Conservation (phyloP, 2,113 vertebrate genomes). For the Scartelaos histophorus region DNA sequence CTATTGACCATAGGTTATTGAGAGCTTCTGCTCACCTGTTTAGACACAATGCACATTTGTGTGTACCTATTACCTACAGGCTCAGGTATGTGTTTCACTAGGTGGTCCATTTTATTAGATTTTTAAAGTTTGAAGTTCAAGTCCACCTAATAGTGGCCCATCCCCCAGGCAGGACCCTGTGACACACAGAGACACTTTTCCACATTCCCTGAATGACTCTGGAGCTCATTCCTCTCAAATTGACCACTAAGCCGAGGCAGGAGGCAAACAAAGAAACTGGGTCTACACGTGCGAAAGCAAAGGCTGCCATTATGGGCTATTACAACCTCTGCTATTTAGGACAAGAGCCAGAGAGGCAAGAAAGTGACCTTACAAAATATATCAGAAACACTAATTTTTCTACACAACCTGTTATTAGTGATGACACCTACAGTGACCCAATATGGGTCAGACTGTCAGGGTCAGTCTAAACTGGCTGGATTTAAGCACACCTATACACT, state of each 20-base stretch:
- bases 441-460: slow-evolving; percentile 8
- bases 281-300: slow-evolving; percentile 54
- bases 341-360: slow-evolving; percentile 22
- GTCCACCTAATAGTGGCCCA: slow-evolving; percentile 38
- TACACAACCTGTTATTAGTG: slow-evolving; percentile 10
- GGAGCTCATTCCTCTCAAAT: slow-evolving; percentile 75
- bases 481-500: no score
- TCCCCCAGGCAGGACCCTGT: slow-evolving; percentile 41
- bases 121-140: slow-evolving; percentile 63
- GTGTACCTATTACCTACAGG: slow-evolving; percentile 21
- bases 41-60: background rate
- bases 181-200: slow-evolving; percentile 59
- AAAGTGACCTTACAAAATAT: slow-evolving; percentile 42
- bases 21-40: background rate
- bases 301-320: slow-evolving; percentile 59
- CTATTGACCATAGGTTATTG: background rate
- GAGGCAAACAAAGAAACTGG: slow-evolving; percentile 68
- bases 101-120: slow-evolving; percentile 50
- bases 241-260: slow-evolving; percentile 56
- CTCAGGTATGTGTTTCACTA: slow-evolving; percentile 16
- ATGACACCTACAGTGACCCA: slow-evolving; percentile 14
- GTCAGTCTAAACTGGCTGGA: background rate
- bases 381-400: slow-evolving; percentile 14
- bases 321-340: slow-evolving; percentile 49
- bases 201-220: slow-evolving; percentile 75